phyloP scores from a whole-genome alignment of 2,797 vertebrate species.

The Vireo griseus region DNA sequence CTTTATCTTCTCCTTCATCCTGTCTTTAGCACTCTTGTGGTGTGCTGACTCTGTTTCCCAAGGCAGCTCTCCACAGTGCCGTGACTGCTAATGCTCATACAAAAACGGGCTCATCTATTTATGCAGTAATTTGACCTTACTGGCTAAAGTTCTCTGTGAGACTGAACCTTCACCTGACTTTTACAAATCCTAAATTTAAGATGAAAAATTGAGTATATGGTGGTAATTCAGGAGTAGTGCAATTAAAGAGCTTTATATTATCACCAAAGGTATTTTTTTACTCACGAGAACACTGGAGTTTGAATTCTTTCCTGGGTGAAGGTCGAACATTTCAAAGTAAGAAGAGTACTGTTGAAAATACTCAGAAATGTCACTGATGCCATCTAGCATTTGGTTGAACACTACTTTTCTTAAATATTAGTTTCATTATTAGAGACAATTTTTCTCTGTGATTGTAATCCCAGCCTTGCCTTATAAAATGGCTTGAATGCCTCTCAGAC shows the following conservation, averaged over 20 bases:
- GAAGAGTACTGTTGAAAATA: background rate
- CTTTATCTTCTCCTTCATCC: background rate
- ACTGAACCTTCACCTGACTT: background rate
- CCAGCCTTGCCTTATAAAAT: background rate
- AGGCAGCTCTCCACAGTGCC: background rate
- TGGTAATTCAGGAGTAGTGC: background rate
- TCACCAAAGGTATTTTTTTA: background rate
- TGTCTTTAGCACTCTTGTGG: background rate
- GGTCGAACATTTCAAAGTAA: background rate
- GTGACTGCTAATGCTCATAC: background rate
- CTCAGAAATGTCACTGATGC: background rate
- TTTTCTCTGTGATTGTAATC: background rate
- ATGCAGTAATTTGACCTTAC: background rate
- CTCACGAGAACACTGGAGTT: background rate
- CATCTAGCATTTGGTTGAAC: background rate
- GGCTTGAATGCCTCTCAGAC: background rate
- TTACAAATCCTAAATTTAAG: background rate
- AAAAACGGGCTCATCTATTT: background rate
- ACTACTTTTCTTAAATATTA: background rate
- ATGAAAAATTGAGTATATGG: background rate
- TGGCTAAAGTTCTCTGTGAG: conserved; percentile 24
- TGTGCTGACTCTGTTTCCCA: background rate
- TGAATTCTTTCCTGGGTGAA: background rate
- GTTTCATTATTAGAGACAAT: background rate
- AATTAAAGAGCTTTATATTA: background rate